Evolutionary conservation across 2,888 invertebrate species (phyloP), one percentile per base, ranked within the genome.

Genomic region (Limnephilus auricula): DNA sequence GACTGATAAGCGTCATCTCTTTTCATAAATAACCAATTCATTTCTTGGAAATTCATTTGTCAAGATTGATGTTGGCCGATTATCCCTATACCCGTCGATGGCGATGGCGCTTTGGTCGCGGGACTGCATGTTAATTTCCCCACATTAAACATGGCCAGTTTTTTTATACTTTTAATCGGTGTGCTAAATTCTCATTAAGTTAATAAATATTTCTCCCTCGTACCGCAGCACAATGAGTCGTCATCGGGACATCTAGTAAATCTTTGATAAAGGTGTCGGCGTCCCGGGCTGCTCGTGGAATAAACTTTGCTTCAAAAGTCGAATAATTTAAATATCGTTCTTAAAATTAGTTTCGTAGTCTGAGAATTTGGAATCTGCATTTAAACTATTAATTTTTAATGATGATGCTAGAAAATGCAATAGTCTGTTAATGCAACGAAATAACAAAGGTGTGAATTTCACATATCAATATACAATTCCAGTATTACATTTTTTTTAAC

Each of bases 161-260:
- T 86, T 65, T 34, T 78, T 34, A 82, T 90, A 91, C 90, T 92
- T 92, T 92, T 92, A 92, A 92, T 92, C 92, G 92, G 79, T 82
- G 91, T 89, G 92, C 84, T 92, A 92, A 93, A 91, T 93, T 93
- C 92, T 93, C 93, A 93, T 93, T 93, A 93, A 91, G 92, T 93
- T 85, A 89, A 92, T 93, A 92, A 93, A 93, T 93, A 92, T 93
- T 92, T 93, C 90, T 84, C 85, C 50, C 92, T 92, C 92, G 93
- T 92, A 90, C 85, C 65, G 84, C 90, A 89, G 13, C 65, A 93
- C 93, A 93, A 93, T 93, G 93, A 92, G 92, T 92, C 92, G 92
- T 93, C 92, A 91, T 82, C 90, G 89, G 89, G 92, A 92, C 92
- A 92, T 92, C 90, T 92, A 92, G 92, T 92, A 93, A 93, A 93